Conservation (phyloP, 2,888 invertebrate genomes). For the Apamea anceps region DNA sequence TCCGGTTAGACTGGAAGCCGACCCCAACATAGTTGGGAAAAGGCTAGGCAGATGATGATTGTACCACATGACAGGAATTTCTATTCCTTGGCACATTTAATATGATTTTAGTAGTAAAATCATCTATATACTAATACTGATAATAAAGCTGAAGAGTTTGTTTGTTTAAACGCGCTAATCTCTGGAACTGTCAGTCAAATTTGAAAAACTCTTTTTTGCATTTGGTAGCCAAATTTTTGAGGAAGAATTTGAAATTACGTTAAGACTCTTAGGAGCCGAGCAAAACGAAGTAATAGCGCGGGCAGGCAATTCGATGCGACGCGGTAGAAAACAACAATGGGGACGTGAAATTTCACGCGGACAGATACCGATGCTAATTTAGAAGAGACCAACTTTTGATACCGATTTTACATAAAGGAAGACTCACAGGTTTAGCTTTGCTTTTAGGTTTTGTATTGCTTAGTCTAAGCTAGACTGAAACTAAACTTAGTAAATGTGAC, state of each 20-base stretch:
- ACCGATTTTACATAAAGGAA: neutral
- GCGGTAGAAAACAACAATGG: neutral
- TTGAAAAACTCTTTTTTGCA: neutral
- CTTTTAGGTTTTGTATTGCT: too few relatives aligned
- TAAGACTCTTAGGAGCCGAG: neutral
- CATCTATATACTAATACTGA: too few relatives aligned
- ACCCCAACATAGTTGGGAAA: too few relatives aligned
- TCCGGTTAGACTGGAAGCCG: too few relatives aligned
- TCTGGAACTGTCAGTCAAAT: neutral
- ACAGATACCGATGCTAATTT: neutral
- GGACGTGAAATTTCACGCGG: too few relatives aligned
- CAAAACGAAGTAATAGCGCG: neutral
- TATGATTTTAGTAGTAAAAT: too few relatives aligned
- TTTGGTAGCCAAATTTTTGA: too few relatives aligned
- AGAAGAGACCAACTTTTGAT: neutral
- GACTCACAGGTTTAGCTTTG: neutral
- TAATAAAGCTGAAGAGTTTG: neutral
- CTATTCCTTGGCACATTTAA: neutral
- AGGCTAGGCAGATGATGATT: too few relatives aligned
- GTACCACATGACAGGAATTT: neutral
- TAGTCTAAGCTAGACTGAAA: neutral
- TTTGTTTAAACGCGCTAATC: neutral
- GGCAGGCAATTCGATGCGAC: neutral
- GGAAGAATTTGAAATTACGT: neutral
- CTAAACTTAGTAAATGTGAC: neutral